Evolutionary conservation across 2,113 vertebrate species (phyloP).

Genomic region (Halcyon senegalensis): DNA sequence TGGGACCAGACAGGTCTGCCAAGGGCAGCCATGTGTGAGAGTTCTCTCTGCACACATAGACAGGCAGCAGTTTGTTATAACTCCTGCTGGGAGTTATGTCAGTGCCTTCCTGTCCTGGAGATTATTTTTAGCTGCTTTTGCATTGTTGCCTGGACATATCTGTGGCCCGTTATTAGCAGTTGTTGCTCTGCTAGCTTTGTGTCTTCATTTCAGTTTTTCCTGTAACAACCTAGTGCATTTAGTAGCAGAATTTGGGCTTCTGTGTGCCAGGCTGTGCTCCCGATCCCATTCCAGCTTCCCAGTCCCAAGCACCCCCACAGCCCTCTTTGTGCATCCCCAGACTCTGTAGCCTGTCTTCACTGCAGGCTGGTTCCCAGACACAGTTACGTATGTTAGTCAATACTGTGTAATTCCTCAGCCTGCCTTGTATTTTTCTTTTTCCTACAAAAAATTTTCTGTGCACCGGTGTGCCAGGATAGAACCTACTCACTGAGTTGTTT

Average conservation of each 20-base stretch:
- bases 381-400: not conserved
- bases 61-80: not conserved
- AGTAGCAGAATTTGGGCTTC: not conserved
- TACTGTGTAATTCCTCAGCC: not conserved
- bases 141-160: not conserved
- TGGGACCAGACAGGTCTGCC: not conserved
- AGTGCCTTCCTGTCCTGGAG: not conserved
- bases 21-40: not conserved
- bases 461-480: not conserved
- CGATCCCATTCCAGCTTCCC: not conserved
- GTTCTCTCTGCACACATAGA: rapidly evolving
- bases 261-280: not conserved
- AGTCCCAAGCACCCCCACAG: not conserved
- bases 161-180: not conserved
- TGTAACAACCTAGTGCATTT: not conserved
- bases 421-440: not conserved
- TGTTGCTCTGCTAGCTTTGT: not conserved
- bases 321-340: not conserved
- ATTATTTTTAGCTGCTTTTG: not conserved
- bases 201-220: not conserved
- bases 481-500: rapidly evolving
- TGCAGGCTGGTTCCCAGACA: not conserved
- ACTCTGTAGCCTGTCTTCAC: not conserved
- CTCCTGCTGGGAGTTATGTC: not conserved
- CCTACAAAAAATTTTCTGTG: not conserved